phyloP scores from a whole-genome alignment of 2,888 invertebrate species.

The Liodrosophila aerea region DNA sequence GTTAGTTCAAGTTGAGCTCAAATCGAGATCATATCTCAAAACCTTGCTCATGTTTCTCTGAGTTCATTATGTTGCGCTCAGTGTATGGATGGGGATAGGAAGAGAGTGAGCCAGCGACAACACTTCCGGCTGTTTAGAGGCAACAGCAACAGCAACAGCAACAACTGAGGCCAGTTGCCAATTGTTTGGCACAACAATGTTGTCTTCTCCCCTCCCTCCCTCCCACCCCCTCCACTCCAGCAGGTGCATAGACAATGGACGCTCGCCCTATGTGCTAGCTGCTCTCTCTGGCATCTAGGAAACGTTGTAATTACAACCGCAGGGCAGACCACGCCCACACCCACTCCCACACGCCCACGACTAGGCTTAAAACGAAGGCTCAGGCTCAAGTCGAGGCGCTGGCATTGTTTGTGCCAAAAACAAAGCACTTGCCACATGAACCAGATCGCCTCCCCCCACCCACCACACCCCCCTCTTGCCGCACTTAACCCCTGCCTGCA shows the following conservation, averaged over 20 bases:
- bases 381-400: no score
- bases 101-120: conserved; percentile 10
- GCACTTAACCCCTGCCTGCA: background rate
- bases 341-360: no score
- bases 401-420: conserved; percentile 45
- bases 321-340: no score
- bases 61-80: no score
- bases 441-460: background rate
- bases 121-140: conserved; percentile 68
- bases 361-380: no score
- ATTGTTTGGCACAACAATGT: conserved; percentile 61
- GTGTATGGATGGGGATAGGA: background rate
- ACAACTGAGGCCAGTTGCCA: conserved; percentile 47
- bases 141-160: conserved; percentile 17
- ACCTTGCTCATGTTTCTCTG: no score
- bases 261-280: conserved; percentile 57
- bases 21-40: no score
- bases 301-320: conserved; percentile 68
- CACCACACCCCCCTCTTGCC: background rate
- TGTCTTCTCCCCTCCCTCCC: background rate
- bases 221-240: conserved; percentile 5
- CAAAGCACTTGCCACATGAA: conserved; percentile 22
- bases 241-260: conserved; percentile 62
- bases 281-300: conserved; percentile 22
- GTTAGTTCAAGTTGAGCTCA: no score